Evolutionary conservation across 64 coral and sea anemone species (phyloP).

Genomic region (Exaiptasia diaphana): DNA sequence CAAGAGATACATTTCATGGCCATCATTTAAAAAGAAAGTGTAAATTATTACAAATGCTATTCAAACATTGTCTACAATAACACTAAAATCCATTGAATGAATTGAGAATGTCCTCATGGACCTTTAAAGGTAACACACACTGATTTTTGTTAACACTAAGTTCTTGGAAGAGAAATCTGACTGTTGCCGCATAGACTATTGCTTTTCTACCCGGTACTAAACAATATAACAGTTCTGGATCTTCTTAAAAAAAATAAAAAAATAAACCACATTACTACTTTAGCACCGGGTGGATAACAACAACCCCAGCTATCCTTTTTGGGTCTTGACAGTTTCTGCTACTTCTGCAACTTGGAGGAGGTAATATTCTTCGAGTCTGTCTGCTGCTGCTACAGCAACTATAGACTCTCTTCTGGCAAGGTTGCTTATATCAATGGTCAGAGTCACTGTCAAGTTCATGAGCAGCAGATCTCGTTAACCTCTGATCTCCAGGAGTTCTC

Average conservation of each 20-base stretch:
- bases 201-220: background rate
- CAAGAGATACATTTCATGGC: no score
- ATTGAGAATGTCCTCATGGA: conserved; percentile 23
- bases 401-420: background rate
- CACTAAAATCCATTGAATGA: conserved; percentile 35
- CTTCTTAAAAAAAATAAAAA: background rate
- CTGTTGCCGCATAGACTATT: conserved; percentile 21
- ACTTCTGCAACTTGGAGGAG: conserved; percentile 16
- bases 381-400: conserved; percentile 23
- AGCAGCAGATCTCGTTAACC: background rate
- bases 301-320: background rate
- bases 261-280: conserved; percentile 7
- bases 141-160: background rate
- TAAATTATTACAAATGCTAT: no score
- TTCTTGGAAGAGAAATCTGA: conserved; percentile 4
- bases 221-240: background rate
- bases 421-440: background rate
- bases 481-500: background rate
- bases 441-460: background rate
- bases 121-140: background rate
- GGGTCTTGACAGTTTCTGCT: background rate
- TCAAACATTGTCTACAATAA: no score
- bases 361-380: conserved; percentile 35
- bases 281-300: background rate
- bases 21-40: no score